A percentile compares a stretch with the other conserved stretches of the same genome.
Evolutionary conservation across 2,888 invertebrate genomes (phyloP).

Genomic region (Orthosia cruda): DNA sequence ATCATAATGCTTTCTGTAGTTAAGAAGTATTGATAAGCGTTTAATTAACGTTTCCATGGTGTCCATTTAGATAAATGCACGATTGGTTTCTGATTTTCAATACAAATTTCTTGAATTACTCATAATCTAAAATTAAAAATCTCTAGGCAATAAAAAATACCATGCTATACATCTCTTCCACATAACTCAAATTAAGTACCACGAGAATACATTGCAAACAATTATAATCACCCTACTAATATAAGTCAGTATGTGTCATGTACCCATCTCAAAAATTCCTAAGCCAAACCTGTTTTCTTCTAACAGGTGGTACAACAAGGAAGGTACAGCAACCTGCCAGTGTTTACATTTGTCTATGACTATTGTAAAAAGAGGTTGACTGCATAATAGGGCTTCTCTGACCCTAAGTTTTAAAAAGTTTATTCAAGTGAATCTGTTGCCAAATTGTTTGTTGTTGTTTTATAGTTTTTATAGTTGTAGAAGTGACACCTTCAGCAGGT

Average conservation of each 20-base stretch:
- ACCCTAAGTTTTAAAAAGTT: background rate
- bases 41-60: conserved; percentile 58
- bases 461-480: background rate
- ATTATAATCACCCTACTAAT: background rate
- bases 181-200: no score
- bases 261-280: conserved; percentile 11
- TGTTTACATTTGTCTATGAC: conserved; percentile 39
- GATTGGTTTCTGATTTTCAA: conserved; percentile 32
- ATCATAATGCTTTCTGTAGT: conserved; percentile 66
- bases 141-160: background rate
- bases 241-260: background rate
- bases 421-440: background rate
- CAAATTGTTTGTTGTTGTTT: background rate
- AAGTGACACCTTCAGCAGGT: background rate
- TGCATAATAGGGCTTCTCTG: background rate
- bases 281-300: conserved; percentile 30
- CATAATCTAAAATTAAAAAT: conserved; percentile 36
- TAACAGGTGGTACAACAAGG: conserved; percentile 40
- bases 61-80: conserved; percentile 47
- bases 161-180: no score
- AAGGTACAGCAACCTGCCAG: conserved; percentile 30
- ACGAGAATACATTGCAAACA: background rate
- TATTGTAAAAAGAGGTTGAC: conserved; percentile 11
- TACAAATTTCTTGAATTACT: conserved; percentile 19
- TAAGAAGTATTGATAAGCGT: conserved; percentile 62